Conservation (phyloP, 2,797 vertebrate species). For the Babyrousa celebensis region DNA sequence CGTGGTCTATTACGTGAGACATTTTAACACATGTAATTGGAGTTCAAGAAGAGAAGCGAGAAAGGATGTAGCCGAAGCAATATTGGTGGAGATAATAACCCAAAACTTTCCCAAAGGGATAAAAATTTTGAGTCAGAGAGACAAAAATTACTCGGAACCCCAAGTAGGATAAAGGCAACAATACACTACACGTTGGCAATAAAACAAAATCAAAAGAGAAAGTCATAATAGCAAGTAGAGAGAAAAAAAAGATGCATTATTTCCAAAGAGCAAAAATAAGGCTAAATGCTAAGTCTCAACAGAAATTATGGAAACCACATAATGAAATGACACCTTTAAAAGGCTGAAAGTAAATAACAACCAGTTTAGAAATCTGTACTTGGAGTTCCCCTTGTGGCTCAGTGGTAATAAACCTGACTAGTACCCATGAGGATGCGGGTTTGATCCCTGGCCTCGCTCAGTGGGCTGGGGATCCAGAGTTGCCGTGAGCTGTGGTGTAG, state of each 20-base stretch:
- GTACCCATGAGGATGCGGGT: too few species aligned
- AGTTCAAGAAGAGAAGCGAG: not conserved
- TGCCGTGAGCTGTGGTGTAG: too few species aligned
- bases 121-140: not conserved
- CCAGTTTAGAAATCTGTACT: not conserved
- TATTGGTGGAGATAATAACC: constrained; percentile 9
- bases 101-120: constrained; percentile 6
- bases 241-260: not conserved
- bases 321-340: not conserved
- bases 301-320: not conserved
- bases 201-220: not conserved
- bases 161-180: not conserved
- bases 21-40: not conserved
- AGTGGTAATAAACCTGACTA: too few species aligned
- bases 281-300: not conserved
- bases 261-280: constrained; percentile 32
- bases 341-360: not conserved
- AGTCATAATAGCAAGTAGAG: not conserved
- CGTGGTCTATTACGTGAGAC: not conserved
- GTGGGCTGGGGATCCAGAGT: too few species aligned
- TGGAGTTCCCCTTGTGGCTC: too few species aligned
- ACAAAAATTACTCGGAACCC: not conserved
- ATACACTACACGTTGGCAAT: not conserved
- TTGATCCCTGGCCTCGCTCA: too few species aligned
- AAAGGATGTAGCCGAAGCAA: not conserved